These are phyloP conservation scores for Dolomedes plantarius DNA, from an alignment of 2,888 invertebrate genomes.

Conservation along the genomic window DNA sequence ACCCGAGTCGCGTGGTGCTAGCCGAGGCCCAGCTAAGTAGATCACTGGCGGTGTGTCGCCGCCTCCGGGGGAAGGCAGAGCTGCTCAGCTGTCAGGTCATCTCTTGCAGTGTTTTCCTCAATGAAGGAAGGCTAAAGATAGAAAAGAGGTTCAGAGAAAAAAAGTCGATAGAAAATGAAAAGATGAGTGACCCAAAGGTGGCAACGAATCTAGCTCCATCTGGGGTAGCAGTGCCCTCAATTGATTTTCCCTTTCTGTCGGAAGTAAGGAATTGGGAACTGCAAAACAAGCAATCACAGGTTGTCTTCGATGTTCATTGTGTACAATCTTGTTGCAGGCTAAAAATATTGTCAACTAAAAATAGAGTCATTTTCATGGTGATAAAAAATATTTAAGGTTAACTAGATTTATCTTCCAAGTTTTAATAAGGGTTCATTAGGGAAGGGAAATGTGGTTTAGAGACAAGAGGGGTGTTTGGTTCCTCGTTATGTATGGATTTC, in stretches of 20 bases:
- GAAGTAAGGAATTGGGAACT: background rate
- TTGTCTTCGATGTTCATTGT: background rate
- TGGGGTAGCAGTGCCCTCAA: background rate
- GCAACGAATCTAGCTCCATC: background rate
- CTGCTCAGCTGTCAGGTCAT: constrained; percentile 32
- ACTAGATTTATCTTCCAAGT: background rate
- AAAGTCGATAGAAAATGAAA: background rate
- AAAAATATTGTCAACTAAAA: constrained; percentile 12
- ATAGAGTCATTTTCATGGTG: background rate
- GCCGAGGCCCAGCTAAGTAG: constrained; percentile 20
- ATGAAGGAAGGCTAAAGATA: constrained; percentile 57
- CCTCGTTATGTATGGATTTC: too few relatives aligned
- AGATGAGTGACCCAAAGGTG: background rate
- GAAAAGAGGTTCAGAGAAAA: background rate
- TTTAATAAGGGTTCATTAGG: too few relatives aligned
- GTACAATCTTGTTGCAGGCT: background rate
- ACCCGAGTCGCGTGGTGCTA: background rate
- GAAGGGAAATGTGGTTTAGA: too few relatives aligned
- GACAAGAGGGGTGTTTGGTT: too few relatives aligned
- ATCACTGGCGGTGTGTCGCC: constrained; percentile 43
- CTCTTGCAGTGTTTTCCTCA: constrained; percentile 51
- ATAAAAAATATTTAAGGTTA: background rate
- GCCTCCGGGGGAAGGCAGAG: constrained; percentile 44
- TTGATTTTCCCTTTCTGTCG: constrained; percentile 14
- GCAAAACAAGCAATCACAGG: background rate